phyloP scores from a whole-genome alignment of 1,140 invertebrate genomes.

The Zaprionus tsacasi region DNA sequence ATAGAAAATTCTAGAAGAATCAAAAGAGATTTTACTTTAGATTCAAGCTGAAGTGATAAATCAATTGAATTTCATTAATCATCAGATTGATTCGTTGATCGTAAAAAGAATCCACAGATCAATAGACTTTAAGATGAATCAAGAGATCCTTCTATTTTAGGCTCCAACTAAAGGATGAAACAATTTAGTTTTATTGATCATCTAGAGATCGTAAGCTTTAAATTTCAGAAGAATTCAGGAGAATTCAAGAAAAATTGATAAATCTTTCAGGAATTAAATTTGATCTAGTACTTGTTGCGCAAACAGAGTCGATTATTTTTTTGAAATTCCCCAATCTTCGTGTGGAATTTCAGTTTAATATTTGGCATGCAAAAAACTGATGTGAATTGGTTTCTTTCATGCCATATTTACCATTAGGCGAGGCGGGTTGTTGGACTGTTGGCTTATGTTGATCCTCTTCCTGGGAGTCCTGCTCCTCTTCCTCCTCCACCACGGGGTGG shows the following conservation, averaged over 20 bases:
- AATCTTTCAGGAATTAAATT: background rate
- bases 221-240: too few relatives aligned
- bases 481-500: slow-evolving; percentile 26
- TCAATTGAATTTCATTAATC: too few relatives aligned
- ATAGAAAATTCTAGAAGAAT: background rate
- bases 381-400: background rate
- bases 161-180: too few relatives aligned
- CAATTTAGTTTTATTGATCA: too few relatives aligned
- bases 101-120: background rate
- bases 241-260: background rate
- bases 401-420: slow-evolving; percentile 62
- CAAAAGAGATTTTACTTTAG: too few relatives aligned
- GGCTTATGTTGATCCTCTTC: slow-evolving; percentile 5
- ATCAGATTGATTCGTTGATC: too few relatives aligned
- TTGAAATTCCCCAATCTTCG: background rate
- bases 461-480: slow-evolving; percentile 22
- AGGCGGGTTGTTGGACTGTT: slow-evolving; percentile 2
- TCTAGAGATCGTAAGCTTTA: too few relatives aligned
- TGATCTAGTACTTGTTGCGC: background rate
- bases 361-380: slow-evolving; percentile 42
- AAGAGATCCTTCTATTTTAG: too few relatives aligned
- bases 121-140: too few relatives aligned
- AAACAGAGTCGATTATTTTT: background rate
- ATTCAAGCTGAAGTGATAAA: too few relatives aligned
- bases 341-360: background rate